Evolutionary conservation across 2,888 invertebrate genomes (phyloP).

Genomic region (Tetropium fuscum): DNA sequence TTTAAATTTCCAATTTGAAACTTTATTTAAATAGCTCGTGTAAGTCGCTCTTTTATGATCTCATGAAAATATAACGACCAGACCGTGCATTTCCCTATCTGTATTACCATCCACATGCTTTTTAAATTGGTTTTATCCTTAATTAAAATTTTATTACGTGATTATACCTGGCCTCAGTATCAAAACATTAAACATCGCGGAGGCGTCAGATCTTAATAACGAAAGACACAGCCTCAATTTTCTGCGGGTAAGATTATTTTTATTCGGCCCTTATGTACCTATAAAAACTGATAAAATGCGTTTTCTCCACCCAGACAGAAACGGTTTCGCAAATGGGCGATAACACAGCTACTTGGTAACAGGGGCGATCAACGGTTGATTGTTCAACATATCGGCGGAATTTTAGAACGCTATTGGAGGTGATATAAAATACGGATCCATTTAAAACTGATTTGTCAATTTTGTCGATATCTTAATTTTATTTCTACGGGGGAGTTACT

Average conservation of each 20-base stretch:
- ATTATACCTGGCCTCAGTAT: constrained; percentile 45
- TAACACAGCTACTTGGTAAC: constrained; percentile 15
- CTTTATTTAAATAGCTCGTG: constrained; percentile 32
- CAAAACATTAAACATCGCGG: constrained; percentile 31
- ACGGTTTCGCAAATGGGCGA: constrained; percentile 20
- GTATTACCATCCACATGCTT: constrained; percentile 44
- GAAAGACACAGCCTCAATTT: constrained; percentile 30
- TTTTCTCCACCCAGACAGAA: constrained; percentile 24
- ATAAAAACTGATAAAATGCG: constrained; percentile 35
- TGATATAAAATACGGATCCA: constrained; percentile 4
- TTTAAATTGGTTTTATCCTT: constrained; percentile 46
- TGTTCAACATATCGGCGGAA: constrained; percentile 28
- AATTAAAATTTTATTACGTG: constrained; percentile 47
- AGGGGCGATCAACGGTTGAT: constrained; percentile 26
- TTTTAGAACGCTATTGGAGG: constrained; percentile 18
- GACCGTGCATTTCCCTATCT: constrained; percentile 41
- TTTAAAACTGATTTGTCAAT: neutral
- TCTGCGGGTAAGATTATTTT: constrained; percentile 35
- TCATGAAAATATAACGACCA: constrained; percentile 40
- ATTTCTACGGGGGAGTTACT: too few relatives aligned
- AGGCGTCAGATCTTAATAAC: constrained; percentile 38
- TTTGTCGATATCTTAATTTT: constrained; percentile 2
- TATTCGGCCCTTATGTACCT: constrained; percentile 28
- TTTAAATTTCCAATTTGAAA: constrained; percentile 44
- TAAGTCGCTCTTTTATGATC: constrained; percentile 42